Evolutionary conservation across 2,113 vertebrate species (phyloP).

Genomic region (Hiodon alosoides): DNA sequence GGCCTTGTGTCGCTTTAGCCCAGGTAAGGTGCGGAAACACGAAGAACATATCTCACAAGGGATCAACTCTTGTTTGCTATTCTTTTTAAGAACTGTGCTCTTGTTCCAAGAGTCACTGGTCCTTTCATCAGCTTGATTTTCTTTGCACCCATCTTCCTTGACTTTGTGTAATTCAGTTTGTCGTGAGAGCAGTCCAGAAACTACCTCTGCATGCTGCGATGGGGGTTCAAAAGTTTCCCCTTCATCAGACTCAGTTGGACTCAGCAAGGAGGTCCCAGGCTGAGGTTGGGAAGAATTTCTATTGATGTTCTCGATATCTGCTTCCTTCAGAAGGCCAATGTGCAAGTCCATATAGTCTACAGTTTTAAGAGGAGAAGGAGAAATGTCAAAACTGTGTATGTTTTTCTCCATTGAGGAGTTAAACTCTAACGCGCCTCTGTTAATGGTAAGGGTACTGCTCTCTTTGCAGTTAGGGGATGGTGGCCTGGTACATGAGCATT

Average conservation of each 20-base stretch:
- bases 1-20: slow-evolving; percentile 86
- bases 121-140: slow-evolving; percentile 42
- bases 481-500: slow-evolving; percentile 35
- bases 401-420: slow-evolving; percentile 15
- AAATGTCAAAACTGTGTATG: slow-evolving; percentile 37
- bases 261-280: slow-evolving; percentile 31
- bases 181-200: slow-evolving; percentile 33
- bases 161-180: slow-evolving; percentile 32
- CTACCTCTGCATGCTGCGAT: slow-evolving; percentile 41
- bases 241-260: slow-evolving; percentile 42
- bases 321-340: slow-evolving; percentile 41
- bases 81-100: slow-evolving; percentile 36
- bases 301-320: slow-evolving; percentile 35
- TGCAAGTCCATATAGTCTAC: slow-evolving; percentile 39
- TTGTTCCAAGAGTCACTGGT: slow-evolving; percentile 42
- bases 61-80: slow-evolving; percentile 47
- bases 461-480: slow-evolving; percentile 35
- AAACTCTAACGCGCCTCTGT: rapidly evolving
- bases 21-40: slow-evolving; percentile 79
- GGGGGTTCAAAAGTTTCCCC: slow-evolving; percentile 42
- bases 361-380: slow-evolving; percentile 37
- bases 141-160: slow-evolving; percentile 39
- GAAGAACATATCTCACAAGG: slow-evolving; percentile 82
- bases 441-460: not conserved
- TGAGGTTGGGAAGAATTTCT: slow-evolving; percentile 26